Evolutionary conservation across 2,113 vertebrate genomes (phyloP), one percentile per base, ranked within the genome.

Genomic region (Paraplagusia blochii): DNA sequence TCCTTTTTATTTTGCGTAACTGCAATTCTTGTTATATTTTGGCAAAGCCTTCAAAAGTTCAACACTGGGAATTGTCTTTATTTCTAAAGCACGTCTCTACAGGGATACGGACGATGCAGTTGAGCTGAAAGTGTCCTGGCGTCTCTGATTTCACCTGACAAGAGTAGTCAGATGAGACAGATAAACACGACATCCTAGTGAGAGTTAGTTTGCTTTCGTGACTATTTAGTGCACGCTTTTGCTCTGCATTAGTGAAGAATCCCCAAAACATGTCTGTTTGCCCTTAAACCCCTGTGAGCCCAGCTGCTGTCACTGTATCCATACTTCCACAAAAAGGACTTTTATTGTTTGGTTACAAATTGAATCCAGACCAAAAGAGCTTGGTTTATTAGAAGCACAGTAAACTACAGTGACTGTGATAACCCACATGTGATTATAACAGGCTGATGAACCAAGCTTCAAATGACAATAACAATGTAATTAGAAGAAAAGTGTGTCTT

Each of bases 81-180:
- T 57, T 35, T 66, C 44, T 9, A n/a, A 14, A 22, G 11, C 13
- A 15, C 36, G 33, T 56, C 56, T 15, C 34, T 52, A 12, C 14
- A 13, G n/a, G 35, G 8, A 22, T 49, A 33, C 17, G 6, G 52
- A 48, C 62, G 61, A 69, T 29, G 16, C 38, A 17, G 40, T 29
- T 29, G 49, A 17, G 13, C 18, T 17, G 22, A 17, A 10, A 14
- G 34, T 48, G 42, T 53, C 34, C 35, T 45, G 33, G 36, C 14
- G 16, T 35, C 50, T 62, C 52, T 42, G 54, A 66, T 79, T 72
- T 82, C 67, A 50, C 52, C 40, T 66, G 49, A 42, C 56, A 59
- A 22, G 43, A 29, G 56, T 18, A 47, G 58, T 48, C 34, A 35
- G 53, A 54, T 58, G 16, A 48, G 35, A 47, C 48, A 44, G 44